phyloP scores from a whole-genome alignment of 2,797 vertebrate species.

The Parauchenoglanis punctatus region DNA sequence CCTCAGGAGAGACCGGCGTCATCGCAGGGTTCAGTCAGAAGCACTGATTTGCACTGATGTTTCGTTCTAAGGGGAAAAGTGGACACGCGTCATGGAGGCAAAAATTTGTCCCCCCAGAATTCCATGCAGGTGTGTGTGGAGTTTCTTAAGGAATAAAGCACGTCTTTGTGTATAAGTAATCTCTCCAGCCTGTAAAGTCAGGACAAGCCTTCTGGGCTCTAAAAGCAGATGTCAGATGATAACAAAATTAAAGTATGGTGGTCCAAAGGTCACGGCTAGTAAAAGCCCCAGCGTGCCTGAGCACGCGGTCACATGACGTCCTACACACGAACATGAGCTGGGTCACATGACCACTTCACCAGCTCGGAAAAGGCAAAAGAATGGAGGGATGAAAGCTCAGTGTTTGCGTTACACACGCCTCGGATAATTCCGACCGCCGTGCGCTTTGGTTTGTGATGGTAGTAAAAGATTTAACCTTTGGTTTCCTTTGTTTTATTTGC shows the following conservation, averaged over 20 bases:
- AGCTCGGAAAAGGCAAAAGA: background rate
- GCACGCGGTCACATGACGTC: background rate
- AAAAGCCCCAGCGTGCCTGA: conserved; percentile 22
- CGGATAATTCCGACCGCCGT: background rate
- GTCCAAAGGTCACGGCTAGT: conserved; percentile 45
- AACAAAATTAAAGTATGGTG: background rate
- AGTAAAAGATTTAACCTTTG: conserved; percentile 34
- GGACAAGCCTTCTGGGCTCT: background rate
- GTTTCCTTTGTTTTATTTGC: conserved; percentile 54
- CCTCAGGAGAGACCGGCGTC: background rate
- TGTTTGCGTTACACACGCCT: background rate
- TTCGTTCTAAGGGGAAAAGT: background rate
- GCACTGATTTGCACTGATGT: background rate
- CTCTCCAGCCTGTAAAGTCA: background rate
- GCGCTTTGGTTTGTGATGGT: background rate
- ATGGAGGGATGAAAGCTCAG: no score
- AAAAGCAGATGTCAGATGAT: no score
- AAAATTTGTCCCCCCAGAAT: background rate
- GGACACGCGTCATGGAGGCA: no score
- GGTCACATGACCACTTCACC: conserved; percentile 27
- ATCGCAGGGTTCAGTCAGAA: background rate
- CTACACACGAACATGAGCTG: background rate
- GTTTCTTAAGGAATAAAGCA: no score
- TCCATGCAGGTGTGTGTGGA: background rate
- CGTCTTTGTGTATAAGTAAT: background rate